Evolutionary conservation across 2,113 vertebrate genomes (phyloP).

Genomic region (Galemys pyrenaicus): DNA sequence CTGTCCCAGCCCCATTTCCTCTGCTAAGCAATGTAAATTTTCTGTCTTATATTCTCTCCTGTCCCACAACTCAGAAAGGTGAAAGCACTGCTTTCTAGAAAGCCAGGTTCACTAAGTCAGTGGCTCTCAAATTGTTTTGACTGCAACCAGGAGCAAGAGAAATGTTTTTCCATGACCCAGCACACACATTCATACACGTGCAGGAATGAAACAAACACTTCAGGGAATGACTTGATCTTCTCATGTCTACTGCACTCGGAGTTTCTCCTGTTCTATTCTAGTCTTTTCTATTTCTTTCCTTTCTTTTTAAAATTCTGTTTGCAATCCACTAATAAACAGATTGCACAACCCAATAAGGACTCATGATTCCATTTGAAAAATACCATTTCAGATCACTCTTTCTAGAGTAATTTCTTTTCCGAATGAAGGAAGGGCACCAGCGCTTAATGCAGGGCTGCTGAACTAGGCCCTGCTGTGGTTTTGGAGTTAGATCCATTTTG

Average conservation of each 20-base stretch:
- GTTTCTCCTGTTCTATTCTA: not conserved
- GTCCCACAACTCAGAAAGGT: not conserved
- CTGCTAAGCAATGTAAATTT: not conserved
- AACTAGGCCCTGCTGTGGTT: not conserved
- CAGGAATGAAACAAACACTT: not conserved
- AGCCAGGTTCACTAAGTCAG: not conserved
- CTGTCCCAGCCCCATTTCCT: not conserved
- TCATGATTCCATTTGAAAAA: constrained; percentile 29
- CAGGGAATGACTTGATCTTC: not conserved
- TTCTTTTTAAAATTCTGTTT: constrained; percentile 32
- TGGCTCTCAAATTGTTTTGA: not conserved
- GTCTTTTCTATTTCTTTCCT: not conserved
- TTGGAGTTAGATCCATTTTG: not conserved
- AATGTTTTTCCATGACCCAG: not conserved
- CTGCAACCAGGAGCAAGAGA: not conserved
- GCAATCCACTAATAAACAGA: not conserved
- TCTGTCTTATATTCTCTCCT: not conserved
- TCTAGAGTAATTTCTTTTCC: constrained; percentile 14
- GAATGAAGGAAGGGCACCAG: not conserved
- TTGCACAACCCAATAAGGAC: constrained; percentile 34
- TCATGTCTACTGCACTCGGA: not conserved
- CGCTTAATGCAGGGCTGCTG: not conserved
- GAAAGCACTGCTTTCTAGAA: constrained; percentile 50
- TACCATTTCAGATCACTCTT: not conserved
- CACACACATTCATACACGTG: not conserved